Conservation (phyloP, 2,113 vertebrate genomes). For the Microcebus griseorufus region DNA sequence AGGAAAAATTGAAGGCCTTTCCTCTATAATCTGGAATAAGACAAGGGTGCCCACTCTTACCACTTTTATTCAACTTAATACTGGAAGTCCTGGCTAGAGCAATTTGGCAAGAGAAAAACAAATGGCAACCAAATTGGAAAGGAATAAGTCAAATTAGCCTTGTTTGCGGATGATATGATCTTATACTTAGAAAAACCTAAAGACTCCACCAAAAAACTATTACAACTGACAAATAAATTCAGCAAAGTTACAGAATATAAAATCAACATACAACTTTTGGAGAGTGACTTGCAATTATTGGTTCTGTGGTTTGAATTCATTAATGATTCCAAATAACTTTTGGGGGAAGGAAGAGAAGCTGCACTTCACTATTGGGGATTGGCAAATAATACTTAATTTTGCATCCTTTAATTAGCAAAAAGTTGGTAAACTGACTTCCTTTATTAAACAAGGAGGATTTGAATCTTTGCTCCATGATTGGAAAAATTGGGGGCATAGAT, state of each 20-base stretch:
- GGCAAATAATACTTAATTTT: no score
- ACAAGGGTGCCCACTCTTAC: background rate
- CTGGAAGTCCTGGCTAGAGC: background rate
- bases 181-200: background rate
- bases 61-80: background rate
- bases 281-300: no score
- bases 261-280: background rate
- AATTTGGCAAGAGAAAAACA: background rate
- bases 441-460: no score
- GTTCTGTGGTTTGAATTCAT: no score
- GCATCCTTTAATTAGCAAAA: no score
- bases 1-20: background rate
- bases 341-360: no score
- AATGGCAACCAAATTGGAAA: background rate
- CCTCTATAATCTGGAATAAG: background rate
- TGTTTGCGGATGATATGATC: background rate
- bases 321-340: no score
- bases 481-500: no score
- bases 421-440: no score
- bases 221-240: background rate
- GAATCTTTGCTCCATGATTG: no score
- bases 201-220: background rate
- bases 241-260: background rate
- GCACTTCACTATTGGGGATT: no score
- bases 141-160: background rate